Evolutionary conservation across 2,113 vertebrate species (phyloP).

Genomic region (Aspiorhynchus laticeps): DNA sequence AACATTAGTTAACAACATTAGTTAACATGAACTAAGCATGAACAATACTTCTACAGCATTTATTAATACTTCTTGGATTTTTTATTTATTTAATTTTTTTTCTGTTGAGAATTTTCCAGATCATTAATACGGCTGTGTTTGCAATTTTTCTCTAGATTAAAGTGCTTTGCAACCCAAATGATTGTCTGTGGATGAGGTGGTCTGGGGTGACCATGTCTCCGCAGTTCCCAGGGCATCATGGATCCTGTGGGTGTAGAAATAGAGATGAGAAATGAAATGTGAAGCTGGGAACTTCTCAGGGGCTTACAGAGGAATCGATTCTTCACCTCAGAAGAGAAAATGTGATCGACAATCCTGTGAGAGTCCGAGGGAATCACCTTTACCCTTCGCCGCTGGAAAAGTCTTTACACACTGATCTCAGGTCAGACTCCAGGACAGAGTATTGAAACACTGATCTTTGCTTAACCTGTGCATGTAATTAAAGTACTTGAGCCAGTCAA

Average conservation of each 20-base stretch:
- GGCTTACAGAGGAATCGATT: conserved; percentile 12
- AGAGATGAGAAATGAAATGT: conserved; percentile 17
- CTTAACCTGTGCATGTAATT: neutral
- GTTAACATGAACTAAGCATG: too few relatives aligned
- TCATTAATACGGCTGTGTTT: neutral
- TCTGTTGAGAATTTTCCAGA: neutral
- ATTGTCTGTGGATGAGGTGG: neutral
- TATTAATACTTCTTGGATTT: too few relatives aligned
- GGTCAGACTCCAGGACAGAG: conserved; percentile 8
- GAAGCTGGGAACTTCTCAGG: neutral
- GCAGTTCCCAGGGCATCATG: neutral
- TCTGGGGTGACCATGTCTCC: neutral
- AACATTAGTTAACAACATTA: too few relatives aligned
- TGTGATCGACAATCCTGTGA: neutral
- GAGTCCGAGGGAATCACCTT: neutral
- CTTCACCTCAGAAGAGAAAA: conserved; percentile 13
- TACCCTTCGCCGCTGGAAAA: neutral
- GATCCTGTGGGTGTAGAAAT: neutral
- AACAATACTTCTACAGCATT: too few relatives aligned
- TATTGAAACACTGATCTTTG: neutral
- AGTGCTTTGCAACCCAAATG: neutral
- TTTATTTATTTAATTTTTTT: neutral
- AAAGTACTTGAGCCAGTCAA: neutral
- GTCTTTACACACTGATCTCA: neutral
- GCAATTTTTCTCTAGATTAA: neutral